These are phyloP conservation scores for Cynaeus angustus DNA, from an alignment of 2,888 invertebrate species.

Conservation along the genomic window DNA sequence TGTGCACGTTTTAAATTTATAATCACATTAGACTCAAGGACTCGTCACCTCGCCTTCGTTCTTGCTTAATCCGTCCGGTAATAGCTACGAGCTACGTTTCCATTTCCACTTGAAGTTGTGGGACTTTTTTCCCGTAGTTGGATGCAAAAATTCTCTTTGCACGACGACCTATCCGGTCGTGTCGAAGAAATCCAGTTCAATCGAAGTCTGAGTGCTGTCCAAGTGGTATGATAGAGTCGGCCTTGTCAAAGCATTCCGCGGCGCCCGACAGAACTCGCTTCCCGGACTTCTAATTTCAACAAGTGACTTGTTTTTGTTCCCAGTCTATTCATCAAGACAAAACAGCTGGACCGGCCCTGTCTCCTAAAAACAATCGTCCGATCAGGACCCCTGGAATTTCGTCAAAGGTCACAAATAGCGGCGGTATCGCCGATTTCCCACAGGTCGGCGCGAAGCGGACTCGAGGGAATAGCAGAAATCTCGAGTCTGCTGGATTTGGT, in stretches of 20 bases:
- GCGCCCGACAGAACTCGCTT: slow-evolving; percentile 66
- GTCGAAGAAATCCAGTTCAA: slow-evolving; percentile 24
- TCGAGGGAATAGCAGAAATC: not conserved
- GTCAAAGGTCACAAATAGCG: slow-evolving; percentile 51
- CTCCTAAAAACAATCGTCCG: slow-evolving; percentile 41
- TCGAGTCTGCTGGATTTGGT: not conserved
- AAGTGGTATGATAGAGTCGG: slow-evolving; percentile 58
- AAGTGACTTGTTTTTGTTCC: slow-evolving; percentile 70
- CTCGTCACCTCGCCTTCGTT: not conserved
- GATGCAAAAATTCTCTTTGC: not conserved
- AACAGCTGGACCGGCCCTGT: slow-evolving; percentile 48
- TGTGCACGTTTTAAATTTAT: slow-evolving; percentile 4
- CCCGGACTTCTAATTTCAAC: slow-evolving; percentile 71
- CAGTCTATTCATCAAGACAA: slow-evolving; percentile 61
- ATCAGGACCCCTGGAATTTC: slow-evolving; percentile 51
- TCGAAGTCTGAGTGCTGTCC: slow-evolving; percentile 48
- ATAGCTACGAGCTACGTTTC: no score
- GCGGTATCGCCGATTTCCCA: slow-evolving; percentile 54
- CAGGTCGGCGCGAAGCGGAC: slow-evolving; percentile 10
- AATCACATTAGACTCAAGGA: not conserved
- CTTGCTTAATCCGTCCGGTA: no score
- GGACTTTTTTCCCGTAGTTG: no score
- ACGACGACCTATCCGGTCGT: slow-evolving; percentile 12
- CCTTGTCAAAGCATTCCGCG: slow-evolving; percentile 69
- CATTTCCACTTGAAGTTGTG: no score